Base-by-base conservation (phyloP, 2,113 vertebrate genomes). In the Cyphomyrus plagiostoma region DNA sequence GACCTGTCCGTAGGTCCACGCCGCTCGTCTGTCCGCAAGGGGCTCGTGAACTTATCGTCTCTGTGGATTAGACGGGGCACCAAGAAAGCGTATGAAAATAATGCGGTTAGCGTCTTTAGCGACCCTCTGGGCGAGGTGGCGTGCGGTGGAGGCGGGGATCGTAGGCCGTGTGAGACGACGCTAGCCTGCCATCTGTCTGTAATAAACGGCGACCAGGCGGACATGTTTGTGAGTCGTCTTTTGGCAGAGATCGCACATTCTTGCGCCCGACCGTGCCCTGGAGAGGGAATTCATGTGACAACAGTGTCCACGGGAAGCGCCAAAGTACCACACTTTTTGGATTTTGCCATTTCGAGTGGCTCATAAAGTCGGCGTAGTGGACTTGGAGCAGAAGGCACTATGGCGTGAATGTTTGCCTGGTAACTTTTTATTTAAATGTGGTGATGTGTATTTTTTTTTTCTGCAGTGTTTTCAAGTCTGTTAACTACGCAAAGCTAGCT, bases 121-220 rank as follows among this genome's bases (percentile, higher is more conserved):
- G 23, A 10, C 2, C 7, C n/a, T 23, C n/a, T 0, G 1, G 26
- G n/a, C 10, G 26, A 13, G 62, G n/a, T 26, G 3, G 9, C 7
- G 3, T 3, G 62, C 1, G 9, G 0, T 11, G 9, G n/a, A 26
- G n/a, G 0, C 0, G 2, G 3, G 58, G n/a, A 30, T 26, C 3
- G 62, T 66, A 26, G 8, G 58, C 58, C n/a, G 8, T 3, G 58
- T 10, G 8, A 10, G 23, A 66, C 58, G 3, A 19, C 0, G 13
- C 15, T 9, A 39, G 77, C 13, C 39, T 82, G 77, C 77, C 19
- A 26, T 70, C n/a, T 70, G 77, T 8, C 15, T 6, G 1, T 82
- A 82, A 82, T 82, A 45, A 82, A 82, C 39, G 0, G 6, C 0
- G 9, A 17, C 19, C 0, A 3, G 77, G 35, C 77, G 4, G 77